phyloP scores from a whole-genome alignment of 2,113 vertebrate genomes.

The Capreolus pygargus region DNA sequence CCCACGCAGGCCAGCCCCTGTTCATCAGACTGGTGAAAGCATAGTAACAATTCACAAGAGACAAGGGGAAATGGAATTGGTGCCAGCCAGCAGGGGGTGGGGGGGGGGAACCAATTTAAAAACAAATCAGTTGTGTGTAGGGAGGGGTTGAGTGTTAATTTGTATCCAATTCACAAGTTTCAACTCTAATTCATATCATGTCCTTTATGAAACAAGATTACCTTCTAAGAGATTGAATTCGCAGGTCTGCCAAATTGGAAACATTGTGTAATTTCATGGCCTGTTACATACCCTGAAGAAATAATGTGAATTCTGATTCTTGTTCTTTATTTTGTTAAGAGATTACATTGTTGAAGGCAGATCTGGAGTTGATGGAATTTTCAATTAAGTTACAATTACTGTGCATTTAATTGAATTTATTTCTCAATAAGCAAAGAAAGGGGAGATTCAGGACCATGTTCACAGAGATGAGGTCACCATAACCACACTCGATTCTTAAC shows the following conservation, averaged over 20 bases:
- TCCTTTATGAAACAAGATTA: slow-evolving; percentile 32
- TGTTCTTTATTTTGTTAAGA: slow-evolving; percentile 31
- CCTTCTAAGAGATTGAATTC: slow-evolving; percentile 44
- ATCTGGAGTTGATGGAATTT: slow-evolving; percentile 31
- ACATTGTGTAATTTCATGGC: slow-evolving; percentile 50
- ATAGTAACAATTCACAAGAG: background rate
- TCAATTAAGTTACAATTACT: slow-evolving; percentile 51
- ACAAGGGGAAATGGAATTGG: background rate
- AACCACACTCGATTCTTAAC: background rate
- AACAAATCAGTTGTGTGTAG: background rate
- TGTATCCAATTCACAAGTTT: slow-evolving; percentile 31
- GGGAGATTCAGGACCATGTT: background rate
- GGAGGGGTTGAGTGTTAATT: background rate
- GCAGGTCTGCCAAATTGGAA: slow-evolving; percentile 46
- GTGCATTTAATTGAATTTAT: slow-evolving; percentile 34
- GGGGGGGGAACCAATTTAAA: background rate
- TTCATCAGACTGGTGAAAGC: background rate
- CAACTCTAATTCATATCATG: slow-evolving; percentile 2
- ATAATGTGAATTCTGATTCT: slow-evolving; percentile 35
- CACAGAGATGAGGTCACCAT: background rate
- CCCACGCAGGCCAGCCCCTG: background rate
- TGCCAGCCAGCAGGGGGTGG: background rate
- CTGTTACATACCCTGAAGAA: slow-evolving; percentile 38
- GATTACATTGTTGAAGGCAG: slow-evolving; percentile 26
- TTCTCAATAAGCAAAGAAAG: slow-evolving; percentile 52